Conservation (phyloP, 92 coral and sea anemone genomes). For the Heteractis magnifica region DNA sequence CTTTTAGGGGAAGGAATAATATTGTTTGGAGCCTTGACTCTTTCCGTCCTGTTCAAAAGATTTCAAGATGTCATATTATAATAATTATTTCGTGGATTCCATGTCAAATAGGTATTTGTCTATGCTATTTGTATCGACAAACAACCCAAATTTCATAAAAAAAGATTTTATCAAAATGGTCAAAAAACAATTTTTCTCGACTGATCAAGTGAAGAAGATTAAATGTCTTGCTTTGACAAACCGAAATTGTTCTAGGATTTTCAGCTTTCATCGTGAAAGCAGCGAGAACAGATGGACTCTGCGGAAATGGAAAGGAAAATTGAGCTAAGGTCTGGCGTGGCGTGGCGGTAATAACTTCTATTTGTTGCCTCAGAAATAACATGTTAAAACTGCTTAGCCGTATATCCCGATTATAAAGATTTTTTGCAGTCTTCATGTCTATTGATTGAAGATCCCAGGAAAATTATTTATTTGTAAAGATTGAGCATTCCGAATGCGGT, state of each 20-base stretch:
- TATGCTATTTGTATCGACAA: constrained; percentile 13
- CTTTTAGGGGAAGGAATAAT: neutral
- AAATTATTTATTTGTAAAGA: constrained; percentile 43
- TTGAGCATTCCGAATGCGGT: neutral
- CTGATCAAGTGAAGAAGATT: neutral
- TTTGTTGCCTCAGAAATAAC: neutral
- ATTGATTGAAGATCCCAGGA: constrained; percentile 41
- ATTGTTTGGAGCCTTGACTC: constrained; percentile 15
- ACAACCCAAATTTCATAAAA: constrained; percentile 24
- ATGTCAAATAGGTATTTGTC: constrained; percentile 19
- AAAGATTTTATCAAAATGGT: constrained; percentile 17
- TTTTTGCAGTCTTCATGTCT: neutral
- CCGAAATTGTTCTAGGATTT: constrained; percentile 15
- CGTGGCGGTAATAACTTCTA: constrained; percentile 3
- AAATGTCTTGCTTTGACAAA: neutral
- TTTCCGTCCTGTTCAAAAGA: constrained; percentile 15
- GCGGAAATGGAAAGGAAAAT: constrained; percentile 23
- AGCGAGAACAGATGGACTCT: constrained; percentile 5
- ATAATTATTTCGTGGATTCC: constrained; percentile 17
- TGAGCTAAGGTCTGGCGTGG: constrained; percentile 30
- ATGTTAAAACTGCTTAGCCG: constrained; percentile 22
- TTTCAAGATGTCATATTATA: constrained; percentile 23
- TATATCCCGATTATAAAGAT: neutral
- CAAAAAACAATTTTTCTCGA: constrained; percentile 21
- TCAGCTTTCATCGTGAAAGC: constrained; percentile 21